Evolutionary conservation across 1,140 invertebrate species (phyloP).

Genomic region (Ptiloglossa arizonensis): DNA sequence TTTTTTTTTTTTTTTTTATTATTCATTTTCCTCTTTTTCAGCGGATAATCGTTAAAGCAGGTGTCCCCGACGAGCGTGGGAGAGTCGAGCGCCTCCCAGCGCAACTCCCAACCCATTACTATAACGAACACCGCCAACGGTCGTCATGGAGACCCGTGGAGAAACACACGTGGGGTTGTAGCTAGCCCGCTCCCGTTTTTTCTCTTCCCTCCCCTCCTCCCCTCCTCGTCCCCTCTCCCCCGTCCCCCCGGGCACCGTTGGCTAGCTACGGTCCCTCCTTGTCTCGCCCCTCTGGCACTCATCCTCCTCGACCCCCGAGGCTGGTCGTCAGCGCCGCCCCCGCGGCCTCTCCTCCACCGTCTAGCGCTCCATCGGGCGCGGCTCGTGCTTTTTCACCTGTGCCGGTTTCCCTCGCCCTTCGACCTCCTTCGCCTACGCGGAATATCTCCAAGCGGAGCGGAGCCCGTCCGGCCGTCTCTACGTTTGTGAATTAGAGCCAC

Average conservation of each 20-base stretch:
- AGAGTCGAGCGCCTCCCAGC: slow-evolving; percentile 72
- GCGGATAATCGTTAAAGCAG: slow-evolving; percentile 76
- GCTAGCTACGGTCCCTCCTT: slow-evolving; percentile 4
- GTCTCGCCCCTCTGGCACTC: neutral
- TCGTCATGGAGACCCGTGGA: slow-evolving; percentile 75
- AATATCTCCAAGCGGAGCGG: slow-evolving; percentile 54
- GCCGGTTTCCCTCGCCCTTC: slow-evolving; percentile 60
- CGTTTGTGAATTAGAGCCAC: slow-evolving; percentile 74
- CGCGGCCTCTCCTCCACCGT: slow-evolving; percentile 26
- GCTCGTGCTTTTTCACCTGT: slow-evolving; percentile 24
- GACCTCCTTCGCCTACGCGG: slow-evolving; percentile 68
- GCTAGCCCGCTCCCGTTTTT: slow-evolving; percentile 58
- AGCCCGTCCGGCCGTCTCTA: slow-evolving; percentile 60
- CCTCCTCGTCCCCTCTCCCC: slow-evolving; percentile 1
- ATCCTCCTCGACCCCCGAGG: slow-evolving; percentile 31
- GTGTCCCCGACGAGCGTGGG: slow-evolving; percentile 79
- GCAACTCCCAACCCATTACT: slow-evolving; percentile 75
- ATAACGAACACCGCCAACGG: slow-evolving; percentile 73
- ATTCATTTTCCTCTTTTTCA: slow-evolving; percentile 54
- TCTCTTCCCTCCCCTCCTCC: slow-evolving; percentile 25
- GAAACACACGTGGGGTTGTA: slow-evolving; percentile 74
- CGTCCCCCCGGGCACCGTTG: neutral
- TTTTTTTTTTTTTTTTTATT: neutral
- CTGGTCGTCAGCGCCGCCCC: slow-evolving; percentile 6
- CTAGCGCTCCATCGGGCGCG: neutral